Percentiles rank a stretch among this genome's conserved stretches.
These are phyloP conservation scores for Dryocosmus kuriphilus DNA, from an alignment of 2,888 invertebrate species.

Conservation along the genomic window DNA sequence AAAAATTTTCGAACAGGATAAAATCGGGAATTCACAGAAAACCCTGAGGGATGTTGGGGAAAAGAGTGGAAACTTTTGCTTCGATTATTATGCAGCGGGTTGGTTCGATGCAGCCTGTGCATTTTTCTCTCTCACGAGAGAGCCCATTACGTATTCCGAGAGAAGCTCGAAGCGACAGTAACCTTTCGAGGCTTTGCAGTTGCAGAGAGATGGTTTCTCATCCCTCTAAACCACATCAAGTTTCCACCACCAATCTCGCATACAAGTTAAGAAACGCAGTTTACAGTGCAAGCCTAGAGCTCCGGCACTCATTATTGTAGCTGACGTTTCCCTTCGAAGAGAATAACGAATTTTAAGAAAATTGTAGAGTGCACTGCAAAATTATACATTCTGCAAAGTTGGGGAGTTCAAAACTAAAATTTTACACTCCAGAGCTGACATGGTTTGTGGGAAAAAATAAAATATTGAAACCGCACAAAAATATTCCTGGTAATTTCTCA, in stretches of 20 bases:
- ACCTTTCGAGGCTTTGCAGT: conserved; percentile 18
- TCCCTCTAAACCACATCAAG: neutral
- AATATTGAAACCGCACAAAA: too few relatives aligned
- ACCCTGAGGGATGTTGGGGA: neutral
- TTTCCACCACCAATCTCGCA: conserved; percentile 3
- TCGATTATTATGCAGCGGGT: conserved; percentile 23
- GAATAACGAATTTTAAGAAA: neutral
- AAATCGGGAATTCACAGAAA: neutral
- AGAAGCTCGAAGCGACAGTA: conserved; percentile 23
- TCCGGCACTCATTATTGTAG: neutral
- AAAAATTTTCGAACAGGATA: neutral
- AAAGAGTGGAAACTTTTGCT: conserved; percentile 18
- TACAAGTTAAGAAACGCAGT: conserved; percentile 12
- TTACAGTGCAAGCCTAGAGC: neutral
- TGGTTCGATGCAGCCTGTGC: conserved; percentile 18
- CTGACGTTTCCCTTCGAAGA: neutral
- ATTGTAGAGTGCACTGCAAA: too few relatives aligned
- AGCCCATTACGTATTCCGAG: conserved; percentile 24
- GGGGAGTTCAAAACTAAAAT: too few relatives aligned
- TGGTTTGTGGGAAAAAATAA: too few relatives aligned
- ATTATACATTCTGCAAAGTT: too few relatives aligned
- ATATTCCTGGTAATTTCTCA: too few relatives aligned
- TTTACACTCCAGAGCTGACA: too few relatives aligned
- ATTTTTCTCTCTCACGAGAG: conserved; percentile 10
- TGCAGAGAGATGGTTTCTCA: neutral